Evolutionary conservation across 1,140 invertebrate genomes (phyloP).

Genomic region (Oncopodura yosiiana): DNA sequence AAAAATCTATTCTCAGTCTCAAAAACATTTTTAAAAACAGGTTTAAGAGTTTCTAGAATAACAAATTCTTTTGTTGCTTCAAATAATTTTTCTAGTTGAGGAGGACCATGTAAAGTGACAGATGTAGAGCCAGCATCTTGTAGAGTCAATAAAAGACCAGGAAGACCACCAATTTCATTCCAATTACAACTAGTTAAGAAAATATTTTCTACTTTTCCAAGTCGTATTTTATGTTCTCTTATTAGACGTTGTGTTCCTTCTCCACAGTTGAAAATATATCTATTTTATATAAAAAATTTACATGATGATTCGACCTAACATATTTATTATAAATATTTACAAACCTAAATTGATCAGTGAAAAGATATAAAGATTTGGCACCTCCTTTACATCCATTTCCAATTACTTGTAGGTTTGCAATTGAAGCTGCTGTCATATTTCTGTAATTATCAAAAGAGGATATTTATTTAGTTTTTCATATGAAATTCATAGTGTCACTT

Average conservation of each 20-base stretch:
- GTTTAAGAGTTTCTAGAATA: conserved; percentile 54
- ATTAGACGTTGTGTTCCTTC: conserved; percentile 78
- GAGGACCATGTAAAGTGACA: conserved; percentile 73
- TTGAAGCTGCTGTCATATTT: no score
- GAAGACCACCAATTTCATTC: conserved; percentile 70
- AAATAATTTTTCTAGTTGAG: conserved; percentile 57
- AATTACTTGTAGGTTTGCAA: conserved; percentile 59
- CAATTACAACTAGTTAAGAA: conserved; percentile 75
- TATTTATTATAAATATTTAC: background rate
- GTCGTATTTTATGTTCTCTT: conserved; percentile 71
- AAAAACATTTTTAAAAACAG: conserved; percentile 47
- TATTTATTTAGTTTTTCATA: no score
- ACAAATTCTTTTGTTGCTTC: conserved; percentile 59
- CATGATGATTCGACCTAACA: background rate
- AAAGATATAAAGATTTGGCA: conserved; percentile 59
- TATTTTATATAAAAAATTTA: conserved; percentile 37
- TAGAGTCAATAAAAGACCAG: conserved; percentile 67
- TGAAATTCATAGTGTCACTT: no score
- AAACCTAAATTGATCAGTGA: conserved; percentile 64
- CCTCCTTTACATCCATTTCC: conserved; percentile 61
- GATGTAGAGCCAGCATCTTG: conserved; percentile 69
- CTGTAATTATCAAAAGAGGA: no score
- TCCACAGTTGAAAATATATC: conserved; percentile 86
- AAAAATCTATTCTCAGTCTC: conserved; percentile 45
- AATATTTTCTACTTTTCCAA: conserved; percentile 67